Percentiles rank a stretch among this genome's conserved stretches.
Evolutionary conservation across 2,888 invertebrate species (phyloP).

Genomic region (Amphipoea lucens): DNA sequence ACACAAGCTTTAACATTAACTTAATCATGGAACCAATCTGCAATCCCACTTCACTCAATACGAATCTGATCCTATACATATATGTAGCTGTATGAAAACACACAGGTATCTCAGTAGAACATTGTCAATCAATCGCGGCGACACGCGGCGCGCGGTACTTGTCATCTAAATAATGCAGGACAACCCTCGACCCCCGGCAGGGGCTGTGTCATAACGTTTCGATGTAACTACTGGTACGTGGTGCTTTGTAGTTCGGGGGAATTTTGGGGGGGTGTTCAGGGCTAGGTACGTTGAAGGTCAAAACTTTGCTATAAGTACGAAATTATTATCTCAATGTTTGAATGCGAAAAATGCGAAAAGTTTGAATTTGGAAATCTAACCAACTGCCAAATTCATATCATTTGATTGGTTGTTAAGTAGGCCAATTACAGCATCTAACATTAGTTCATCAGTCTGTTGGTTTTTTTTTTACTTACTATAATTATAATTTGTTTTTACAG

Average conservation of each 20-base stretch:
- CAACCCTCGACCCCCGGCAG: conserved; percentile 18
- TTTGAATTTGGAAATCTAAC: not conserved
- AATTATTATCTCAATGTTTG: not conserved
- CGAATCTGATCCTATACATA: not conserved
- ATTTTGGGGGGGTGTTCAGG: not conserved
- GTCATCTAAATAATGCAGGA: conserved; percentile 67
- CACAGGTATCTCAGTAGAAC: conserved; percentile 42
- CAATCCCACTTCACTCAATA: conserved; percentile 8
- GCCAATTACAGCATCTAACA: no score
- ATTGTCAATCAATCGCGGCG: conserved; percentile 61
- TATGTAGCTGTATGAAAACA: conserved; percentile 1
- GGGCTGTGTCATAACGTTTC: conserved; percentile 42
- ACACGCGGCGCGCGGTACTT: conserved; percentile 42
- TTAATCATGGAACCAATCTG: conserved; percentile 19
- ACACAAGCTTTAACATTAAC: conserved; percentile 13
- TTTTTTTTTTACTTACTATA: no score
- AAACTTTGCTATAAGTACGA: not conserved
- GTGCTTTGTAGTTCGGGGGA: conserved; percentile 1
- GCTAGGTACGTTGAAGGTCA: not conserved
- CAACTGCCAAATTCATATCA: no score
- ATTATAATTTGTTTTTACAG: no score
- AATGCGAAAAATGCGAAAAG: not conserved
- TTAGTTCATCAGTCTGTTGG: no score
- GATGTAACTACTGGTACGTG: conserved; percentile 40
- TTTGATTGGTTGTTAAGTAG: no score